phyloP scores from a whole-genome alignment of 2,797 vertebrate genomes.

The Protonibea diacanthus region DNA sequence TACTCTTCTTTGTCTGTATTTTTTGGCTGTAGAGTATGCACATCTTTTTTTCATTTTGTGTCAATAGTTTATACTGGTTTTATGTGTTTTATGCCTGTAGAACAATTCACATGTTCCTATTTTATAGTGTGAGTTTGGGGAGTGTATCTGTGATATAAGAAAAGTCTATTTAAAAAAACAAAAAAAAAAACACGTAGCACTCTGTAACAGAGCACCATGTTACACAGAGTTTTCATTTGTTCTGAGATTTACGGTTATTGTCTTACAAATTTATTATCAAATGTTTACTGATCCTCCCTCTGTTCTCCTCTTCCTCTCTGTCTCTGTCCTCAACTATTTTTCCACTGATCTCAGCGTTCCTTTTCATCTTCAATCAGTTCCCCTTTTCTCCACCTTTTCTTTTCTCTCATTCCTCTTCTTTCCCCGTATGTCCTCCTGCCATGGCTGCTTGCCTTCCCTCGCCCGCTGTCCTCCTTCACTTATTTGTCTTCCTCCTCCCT shows the following conservation, averaged over 20 bases:
- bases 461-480: slow-evolving; percentile 11
- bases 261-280: slow-evolving; percentile 18
- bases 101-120: neutral
- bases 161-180: slow-evolving; percentile 10
- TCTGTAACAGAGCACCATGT: neutral
- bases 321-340: slow-evolving; percentile 28
- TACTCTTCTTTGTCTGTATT: slow-evolving; percentile 13
- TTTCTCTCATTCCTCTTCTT: slow-evolving; percentile 26
- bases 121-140: neutral
- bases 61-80: neutral
- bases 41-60: slow-evolving; percentile 22
- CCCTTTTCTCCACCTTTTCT: slow-evolving; percentile 2
- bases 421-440: neutral
- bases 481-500: slow-evolving; percentile 12
- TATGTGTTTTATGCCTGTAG: neutral
- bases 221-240: slow-evolving; percentile 14
- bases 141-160: neutral
- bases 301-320: slow-evolving; percentile 1
- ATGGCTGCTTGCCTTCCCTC: slow-evolving; percentile 22
- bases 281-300: slow-evolving; percentile 28
- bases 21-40: neutral
- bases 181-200: too few species aligned
- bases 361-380: slow-evolving; percentile 35
- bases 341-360: slow-evolving; percentile 45
- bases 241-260: neutral